Evolutionary conservation across 1,140 invertebrate genomes (phyloP).

Genomic region (Oscheius sp.): DNA sequence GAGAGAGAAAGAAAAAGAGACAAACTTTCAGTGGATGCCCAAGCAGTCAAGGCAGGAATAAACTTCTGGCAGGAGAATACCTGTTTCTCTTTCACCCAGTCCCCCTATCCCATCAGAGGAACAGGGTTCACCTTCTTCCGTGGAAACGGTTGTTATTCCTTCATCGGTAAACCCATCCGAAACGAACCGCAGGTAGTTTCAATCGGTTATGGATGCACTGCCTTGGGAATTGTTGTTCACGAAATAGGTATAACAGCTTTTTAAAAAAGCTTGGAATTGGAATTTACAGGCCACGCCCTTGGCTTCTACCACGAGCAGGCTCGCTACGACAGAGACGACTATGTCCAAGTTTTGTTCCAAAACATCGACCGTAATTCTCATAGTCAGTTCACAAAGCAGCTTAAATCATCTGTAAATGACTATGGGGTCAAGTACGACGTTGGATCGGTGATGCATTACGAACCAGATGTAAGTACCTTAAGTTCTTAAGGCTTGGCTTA

Average conservation of each 20-base stretch:
- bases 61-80: conserved; percentile 25
- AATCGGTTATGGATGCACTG: conserved; percentile 33
- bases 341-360: conserved; percentile 16
- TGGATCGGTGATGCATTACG: conserved; percentile 35
- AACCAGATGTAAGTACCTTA: background rate
- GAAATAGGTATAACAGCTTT: conserved; percentile 20
- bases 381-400: conserved; percentile 31
- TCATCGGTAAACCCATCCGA: conserved; percentile 20
- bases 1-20: background rate
- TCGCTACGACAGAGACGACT: conserved; percentile 30
- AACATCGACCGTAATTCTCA: conserved; percentile 20
- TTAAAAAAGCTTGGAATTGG: background rate
- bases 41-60: conserved; percentile 23
- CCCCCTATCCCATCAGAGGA: background rate
- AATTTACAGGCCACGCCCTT: conserved; percentile 32
- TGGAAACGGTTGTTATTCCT: conserved; percentile 26
- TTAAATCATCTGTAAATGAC: conserved; percentile 12
- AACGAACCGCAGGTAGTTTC: conserved; percentile 17
- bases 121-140: conserved; percentile 16
- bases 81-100: conserved; percentile 12
- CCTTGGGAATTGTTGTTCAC: conserved; percentile 28
- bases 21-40: conserved; percentile 15
- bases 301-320: conserved; percentile 38
- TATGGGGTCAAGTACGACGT: conserved; percentile 35
- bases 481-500: too few relatives aligned